These are phyloP conservation scores for Rhea americana DNA, from an alignment of 2,113 vertebrate species.

Conservation along the genomic window DNA sequence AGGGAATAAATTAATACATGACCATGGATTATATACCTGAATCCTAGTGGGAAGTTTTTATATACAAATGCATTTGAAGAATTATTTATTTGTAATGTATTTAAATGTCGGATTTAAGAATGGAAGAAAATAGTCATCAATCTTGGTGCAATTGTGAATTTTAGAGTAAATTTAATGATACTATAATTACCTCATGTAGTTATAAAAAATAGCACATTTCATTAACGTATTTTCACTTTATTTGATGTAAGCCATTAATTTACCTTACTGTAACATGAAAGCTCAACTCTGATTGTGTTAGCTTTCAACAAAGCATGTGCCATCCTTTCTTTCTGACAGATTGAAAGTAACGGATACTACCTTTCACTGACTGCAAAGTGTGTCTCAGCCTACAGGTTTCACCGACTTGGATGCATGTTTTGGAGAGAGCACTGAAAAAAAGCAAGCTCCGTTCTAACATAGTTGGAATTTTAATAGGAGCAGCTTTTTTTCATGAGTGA, in stretches of 20 bases:
- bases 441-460: neutral
- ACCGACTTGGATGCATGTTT: neutral
- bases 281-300: neutral
- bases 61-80: neutral
- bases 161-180: neutral
- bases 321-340: fast-evolving
- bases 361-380: neutral
- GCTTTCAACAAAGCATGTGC: neutral
- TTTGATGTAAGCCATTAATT: neutral
- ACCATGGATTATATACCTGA: constrained; percentile 12
- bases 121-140: neutral
- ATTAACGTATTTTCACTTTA: neutral
- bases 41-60: neutral
- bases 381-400: neutral
- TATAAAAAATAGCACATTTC: neutral
- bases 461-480: neutral
- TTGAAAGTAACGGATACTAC: neutral
- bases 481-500: neutral
- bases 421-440: neutral
- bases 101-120: neutral
- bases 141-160: neutral
- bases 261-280: neutral
- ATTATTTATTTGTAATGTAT: neutral
- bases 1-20: constrained; percentile 17
- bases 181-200: neutral